A percentile compares a stretch with the other conserved stretches of the same genome.
Evolutionary conservation across 2,113 vertebrate genomes (phyloP).

Genomic region (Toxotes chatareus): DNA sequence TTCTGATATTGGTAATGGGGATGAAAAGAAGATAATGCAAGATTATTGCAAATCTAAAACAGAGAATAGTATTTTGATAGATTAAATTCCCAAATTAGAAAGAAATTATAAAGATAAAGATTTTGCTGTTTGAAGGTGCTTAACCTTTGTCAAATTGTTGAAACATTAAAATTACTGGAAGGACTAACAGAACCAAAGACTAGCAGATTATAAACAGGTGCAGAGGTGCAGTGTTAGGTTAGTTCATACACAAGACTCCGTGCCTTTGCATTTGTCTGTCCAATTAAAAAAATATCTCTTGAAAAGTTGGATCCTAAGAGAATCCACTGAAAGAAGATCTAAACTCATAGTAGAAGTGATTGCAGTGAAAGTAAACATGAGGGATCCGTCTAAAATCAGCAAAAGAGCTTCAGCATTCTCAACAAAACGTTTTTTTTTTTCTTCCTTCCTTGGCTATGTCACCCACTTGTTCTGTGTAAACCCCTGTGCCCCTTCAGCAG

Average conservation of each 20-base stretch:
- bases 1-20: not conserved
- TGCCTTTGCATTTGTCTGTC: not conserved
- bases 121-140: no score
- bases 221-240: not conserved
- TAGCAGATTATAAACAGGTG: not conserved
- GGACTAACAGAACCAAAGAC: not conserved
- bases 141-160: not conserved
- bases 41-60: no score
- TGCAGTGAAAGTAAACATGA: not conserved
- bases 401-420: not conserved
- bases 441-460: not conserved
- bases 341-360: no score
- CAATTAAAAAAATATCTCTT: not conserved
- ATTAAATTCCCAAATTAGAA: not conserved
- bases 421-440: not conserved
- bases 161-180: not conserved
- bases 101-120: not conserved
- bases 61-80: not conserved
- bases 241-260: not conserved
- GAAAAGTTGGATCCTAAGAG: not conserved
- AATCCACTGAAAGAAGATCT: not conserved
- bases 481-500: slow-evolving; percentile 78
- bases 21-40: no score
- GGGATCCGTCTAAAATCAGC: not conserved
- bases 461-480: slow-evolving; percentile 6